phyloP scores from a whole-genome alignment of 92 coral and sea anemone genomes.

The Phenganax subtilis region DNA sequence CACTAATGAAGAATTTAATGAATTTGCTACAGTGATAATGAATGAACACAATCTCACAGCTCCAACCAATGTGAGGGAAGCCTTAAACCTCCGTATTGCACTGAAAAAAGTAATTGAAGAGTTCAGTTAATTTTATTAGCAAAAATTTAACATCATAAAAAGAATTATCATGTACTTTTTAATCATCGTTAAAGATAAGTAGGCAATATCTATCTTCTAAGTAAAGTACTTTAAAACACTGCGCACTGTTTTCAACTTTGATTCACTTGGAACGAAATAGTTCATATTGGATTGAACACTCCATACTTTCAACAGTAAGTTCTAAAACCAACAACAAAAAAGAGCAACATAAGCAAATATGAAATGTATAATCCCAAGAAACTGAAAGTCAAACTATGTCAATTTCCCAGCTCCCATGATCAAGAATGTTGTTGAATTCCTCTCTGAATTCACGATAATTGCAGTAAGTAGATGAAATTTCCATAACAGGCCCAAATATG shows the following conservation, averaged over 20 bases:
- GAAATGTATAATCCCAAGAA: not conserved
- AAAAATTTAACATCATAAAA: not conserved
- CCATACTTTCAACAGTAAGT: too few relatives aligned
- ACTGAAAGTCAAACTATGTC: conserved; percentile 34
- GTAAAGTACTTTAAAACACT: too few relatives aligned
- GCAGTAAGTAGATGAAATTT: not conserved
- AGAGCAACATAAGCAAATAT: not conserved
- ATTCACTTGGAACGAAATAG: too few relatives aligned
- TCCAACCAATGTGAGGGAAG: conserved; percentile 13
- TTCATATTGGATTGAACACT: too few relatives aligned
- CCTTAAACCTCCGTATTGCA: not conserved
- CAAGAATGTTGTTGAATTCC: conserved; percentile 30
- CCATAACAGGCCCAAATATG: conserved; percentile 13
- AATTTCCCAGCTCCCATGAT: conserved; percentile 33
- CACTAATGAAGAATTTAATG: conserved; percentile 28
- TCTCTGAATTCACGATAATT: conserved; percentile 6
- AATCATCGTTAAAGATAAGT: too few relatives aligned
- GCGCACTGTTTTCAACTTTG: too few relatives aligned
- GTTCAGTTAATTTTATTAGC: not conserved
- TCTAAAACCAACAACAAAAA: too few relatives aligned
- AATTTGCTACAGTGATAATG: conserved; percentile 29
- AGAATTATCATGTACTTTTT: not conserved
- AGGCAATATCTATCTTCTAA: not conserved
- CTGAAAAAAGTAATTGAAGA: conserved; percentile 13
- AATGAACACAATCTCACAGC: not conserved